Base-by-base conservation (phyloP, 30 jellyfish, hydroid and myxozoan genomes). In the Cassiopea andromeda region DNA sequence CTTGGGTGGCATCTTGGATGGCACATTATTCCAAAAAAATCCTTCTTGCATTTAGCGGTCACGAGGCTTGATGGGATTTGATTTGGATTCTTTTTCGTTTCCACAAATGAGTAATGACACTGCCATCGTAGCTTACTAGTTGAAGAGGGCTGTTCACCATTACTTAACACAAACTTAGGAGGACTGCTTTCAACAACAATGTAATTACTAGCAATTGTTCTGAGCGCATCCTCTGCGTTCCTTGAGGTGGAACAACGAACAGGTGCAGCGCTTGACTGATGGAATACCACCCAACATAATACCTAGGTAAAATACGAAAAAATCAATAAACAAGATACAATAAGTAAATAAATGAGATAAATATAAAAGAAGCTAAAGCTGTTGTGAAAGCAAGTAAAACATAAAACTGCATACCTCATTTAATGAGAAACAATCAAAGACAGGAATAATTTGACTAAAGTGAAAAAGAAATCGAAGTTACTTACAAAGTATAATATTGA, bases 1-100 rank as follows among this genome's bases (percentile, higher is more conserved):
- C 60, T 47, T 10, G 93, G 88, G 88, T 66, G 57, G 87, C 93
- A 85, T 66, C 93, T 61, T 60, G 76, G 93, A 61, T 74, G 82
- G 71, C 93, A 85, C 47, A 14, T 27, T 27, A 27, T 10, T 12
- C 93, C 93, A 44, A 10, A 59, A 58, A 45, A 9, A 6, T 16
- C 48, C 46, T 61, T 77, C 12, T 73, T 69, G 87, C 93, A 85
- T 44, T 74, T 71, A 12, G 93, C 93, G 4, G 88, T 75, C 47
- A 85, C 48, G 8, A 85, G 75, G n/a, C 81, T 74, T 16, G 60
- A 67, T 10, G 93, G 93, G 78, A 66, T 49, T 64, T 85, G 93
- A 47, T 73, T 50, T 38, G 87, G 76, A 48, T 85, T 85, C 82
- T 85, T 85, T 75, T 85, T 64, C n/a, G 93, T 85, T 58, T 85